A percentile compares a stretch with the other conserved stretches of the same genome.
Conservation (phyloP, 2,888 invertebrate species). For the Uloborus plumipes region DNA sequence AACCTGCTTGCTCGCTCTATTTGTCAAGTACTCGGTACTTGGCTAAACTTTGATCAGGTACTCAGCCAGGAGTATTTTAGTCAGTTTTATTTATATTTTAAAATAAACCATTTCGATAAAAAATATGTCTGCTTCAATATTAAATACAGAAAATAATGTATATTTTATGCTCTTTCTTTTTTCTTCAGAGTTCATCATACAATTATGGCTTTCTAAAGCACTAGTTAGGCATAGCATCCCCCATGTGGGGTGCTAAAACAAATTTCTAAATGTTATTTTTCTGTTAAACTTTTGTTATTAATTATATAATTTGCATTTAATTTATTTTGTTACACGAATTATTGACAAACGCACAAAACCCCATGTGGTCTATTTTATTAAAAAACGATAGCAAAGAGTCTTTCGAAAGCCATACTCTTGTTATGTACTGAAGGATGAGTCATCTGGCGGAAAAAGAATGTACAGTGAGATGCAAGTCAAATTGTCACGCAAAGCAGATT, state of each 20-base stretch:
- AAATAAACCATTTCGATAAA: too few species aligned
- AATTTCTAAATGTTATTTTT: constrained; percentile 23
- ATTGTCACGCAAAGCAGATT: constrained; percentile 70
- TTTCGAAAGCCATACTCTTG: background rate
- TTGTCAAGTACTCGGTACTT: too few species aligned
- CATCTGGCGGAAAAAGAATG: constrained; percentile 65
- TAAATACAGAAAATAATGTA: too few species aligned
- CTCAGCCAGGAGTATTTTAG: too few species aligned
- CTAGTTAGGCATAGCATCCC: constrained; percentile 22
- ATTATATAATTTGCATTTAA: background rate
- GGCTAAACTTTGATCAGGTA: too few species aligned
- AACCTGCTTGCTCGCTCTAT: too few species aligned
- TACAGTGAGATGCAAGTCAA: constrained; percentile 71
- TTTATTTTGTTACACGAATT: background rate
- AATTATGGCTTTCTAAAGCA: constrained; percentile 36
- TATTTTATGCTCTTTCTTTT: constrained; percentile 4
- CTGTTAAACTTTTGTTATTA: background rate
- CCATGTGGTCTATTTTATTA: background rate
- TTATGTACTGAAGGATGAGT: constrained; percentile 1
- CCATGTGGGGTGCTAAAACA: constrained; percentile 36
- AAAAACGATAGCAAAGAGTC: background rate
- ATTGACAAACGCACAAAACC: background rate
- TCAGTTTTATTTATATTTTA: too few species aligned
- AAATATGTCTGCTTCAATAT: too few species aligned
- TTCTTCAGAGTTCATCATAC: constrained; percentile 15